Percentiles rank a stretch among this genome's conserved stretches.
These are phyloP conservation scores for Elysia chlorotica DNA, from an alignment of 1,140 invertebrate species.

Conservation along the genomic window DNA sequence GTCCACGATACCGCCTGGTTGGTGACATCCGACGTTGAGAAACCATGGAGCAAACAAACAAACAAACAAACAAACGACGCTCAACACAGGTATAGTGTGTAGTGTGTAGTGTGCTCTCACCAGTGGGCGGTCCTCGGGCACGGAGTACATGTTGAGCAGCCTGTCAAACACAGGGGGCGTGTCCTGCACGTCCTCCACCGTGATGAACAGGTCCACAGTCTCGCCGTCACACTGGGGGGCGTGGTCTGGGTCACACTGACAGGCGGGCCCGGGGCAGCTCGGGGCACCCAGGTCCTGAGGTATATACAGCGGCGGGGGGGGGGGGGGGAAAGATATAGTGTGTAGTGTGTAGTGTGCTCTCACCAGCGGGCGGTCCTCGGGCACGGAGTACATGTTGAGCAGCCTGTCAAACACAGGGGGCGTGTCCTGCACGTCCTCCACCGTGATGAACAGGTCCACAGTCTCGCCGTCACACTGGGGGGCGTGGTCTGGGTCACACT, in stretches of 20 bases:
- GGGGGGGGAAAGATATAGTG: no score
- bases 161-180: slow-evolving; percentile 34
- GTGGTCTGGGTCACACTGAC: not conserved
- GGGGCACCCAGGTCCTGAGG: slow-evolving; percentile 16
- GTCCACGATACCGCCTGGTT: no score
- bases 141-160: slow-evolving; percentile 25
- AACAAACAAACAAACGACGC: no score
- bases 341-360: no score
- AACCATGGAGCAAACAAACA: no score
- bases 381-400: slow-evolving; percentile 26
- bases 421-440: slow-evolving; percentile 37
- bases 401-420: slow-evolving; percentile 32
- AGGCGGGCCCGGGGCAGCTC: slow-evolving; percentile 12
- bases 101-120: slow-evolving; percentile 15
- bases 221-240: slow-evolving; percentile 3
- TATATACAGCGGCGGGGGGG: no score
- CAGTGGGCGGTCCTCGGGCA: slow-evolving; percentile 23
- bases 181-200: slow-evolving; percentile 36
- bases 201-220: slow-evolving; percentile 28
- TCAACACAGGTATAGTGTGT: no score
- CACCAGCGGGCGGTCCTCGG: slow-evolving; percentile 24
- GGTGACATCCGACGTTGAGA: no score
- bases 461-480: slow-evolving; percentile 8
- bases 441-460: slow-evolving; percentile 29
- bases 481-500: not conserved